Conservation (phyloP, 1,140 invertebrate genomes). For the Zaprionus davidi region DNA sequence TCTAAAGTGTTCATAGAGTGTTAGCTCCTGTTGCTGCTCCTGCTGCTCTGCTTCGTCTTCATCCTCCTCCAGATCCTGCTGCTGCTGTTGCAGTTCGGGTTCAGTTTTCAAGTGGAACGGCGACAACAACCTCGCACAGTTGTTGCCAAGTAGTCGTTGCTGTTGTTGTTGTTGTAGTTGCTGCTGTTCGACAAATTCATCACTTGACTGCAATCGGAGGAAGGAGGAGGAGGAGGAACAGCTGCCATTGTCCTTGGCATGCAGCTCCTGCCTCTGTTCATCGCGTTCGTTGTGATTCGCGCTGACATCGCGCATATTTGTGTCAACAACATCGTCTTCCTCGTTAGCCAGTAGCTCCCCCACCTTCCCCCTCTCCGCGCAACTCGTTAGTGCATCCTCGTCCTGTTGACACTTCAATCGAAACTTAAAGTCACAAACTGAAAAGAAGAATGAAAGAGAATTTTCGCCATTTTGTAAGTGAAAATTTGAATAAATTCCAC, state of each 20-base stretch:
- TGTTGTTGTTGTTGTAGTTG: slow-evolving; percentile 52
- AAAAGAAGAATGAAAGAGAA: slow-evolving; percentile 16
- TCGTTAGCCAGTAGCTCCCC: neutral
- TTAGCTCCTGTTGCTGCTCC: slow-evolving; percentile 39
- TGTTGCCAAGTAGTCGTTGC: slow-evolving; percentile 49
- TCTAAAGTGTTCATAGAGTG: slow-evolving; percentile 60
- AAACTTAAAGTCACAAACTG: slow-evolving; percentile 42
- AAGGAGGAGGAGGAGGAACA: slow-evolving; percentile 4
- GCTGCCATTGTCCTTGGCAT: slow-evolving; percentile 50
- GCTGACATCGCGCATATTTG: slow-evolving; percentile 81
- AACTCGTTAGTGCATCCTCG: slow-evolving; percentile 55
- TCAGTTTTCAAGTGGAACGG: slow-evolving; percentile 66
- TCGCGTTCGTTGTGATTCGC: slow-evolving; percentile 46
- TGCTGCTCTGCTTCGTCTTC: neutral
- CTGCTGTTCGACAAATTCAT: slow-evolving; percentile 58
- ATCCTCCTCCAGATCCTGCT: slow-evolving; percentile 14
- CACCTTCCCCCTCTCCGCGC: neutral
- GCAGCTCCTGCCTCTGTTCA: slow-evolving; percentile 1
- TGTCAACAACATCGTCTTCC: slow-evolving; percentile 67
- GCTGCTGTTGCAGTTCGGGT: slow-evolving; percentile 2
- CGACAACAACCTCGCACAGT: slow-evolving; percentile 55
- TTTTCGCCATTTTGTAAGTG: slow-evolving; percentile 59
- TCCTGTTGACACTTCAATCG: slow-evolving; percentile 30
- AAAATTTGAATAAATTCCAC: slow-evolving; percentile 51
- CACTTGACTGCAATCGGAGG: slow-evolving; percentile 58